Percentiles rank a stretch among this genome's conserved stretches.
These are phyloP conservation scores for Trachymyrmex septentrionalis DNA, from an alignment of 1,140 invertebrate species.

Conservation along the genomic window DNA sequence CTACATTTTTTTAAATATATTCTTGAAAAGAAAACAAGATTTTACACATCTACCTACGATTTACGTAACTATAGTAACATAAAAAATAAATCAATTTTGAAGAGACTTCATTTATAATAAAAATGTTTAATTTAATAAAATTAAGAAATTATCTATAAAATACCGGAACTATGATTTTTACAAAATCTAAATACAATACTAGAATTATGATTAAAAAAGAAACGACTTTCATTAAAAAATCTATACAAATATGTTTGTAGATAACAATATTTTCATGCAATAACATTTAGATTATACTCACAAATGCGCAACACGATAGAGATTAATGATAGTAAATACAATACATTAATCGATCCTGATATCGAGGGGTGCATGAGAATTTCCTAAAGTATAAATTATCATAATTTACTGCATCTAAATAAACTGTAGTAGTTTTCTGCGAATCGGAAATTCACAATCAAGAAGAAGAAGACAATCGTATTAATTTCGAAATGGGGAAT, in stretches of 20 bases:
- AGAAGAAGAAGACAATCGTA: not conserved
- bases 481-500: slow-evolving; percentile 59
- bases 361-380: not conserved
- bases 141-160: not conserved
- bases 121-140: not conserved
- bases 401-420: not conserved
- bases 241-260: not conserved
- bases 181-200: too few relatives aligned
- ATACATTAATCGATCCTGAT: not conserved
- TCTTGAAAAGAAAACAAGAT: not conserved
- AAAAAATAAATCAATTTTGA: not conserved
- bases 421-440: not conserved
- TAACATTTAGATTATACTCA: not conserved
- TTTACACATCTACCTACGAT: not conserved
- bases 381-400: not conserved
- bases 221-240: not conserved
- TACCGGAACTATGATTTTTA: not conserved
- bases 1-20: not conserved
- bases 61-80: not conserved
- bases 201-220: not conserved
- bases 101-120: not conserved
- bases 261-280: not conserved
- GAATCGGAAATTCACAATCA: not conserved
- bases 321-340: not conserved
- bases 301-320: slow-evolving; percentile 52